Conservation (phyloP, 1,140 invertebrate species). For the Eupeodes corollae region DNA sequence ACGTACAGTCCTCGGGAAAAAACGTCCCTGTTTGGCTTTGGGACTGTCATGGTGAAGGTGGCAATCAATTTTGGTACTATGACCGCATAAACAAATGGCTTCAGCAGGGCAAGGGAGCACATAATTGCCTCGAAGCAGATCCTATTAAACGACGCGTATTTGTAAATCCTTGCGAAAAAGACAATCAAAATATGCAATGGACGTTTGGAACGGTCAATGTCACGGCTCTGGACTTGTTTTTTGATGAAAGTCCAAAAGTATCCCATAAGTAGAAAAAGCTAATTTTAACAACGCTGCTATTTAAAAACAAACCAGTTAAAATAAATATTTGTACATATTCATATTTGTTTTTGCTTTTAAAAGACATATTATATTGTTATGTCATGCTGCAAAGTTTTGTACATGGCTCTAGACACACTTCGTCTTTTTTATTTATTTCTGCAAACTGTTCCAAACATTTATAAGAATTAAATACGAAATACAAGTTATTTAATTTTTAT, state of each 20-base stretch:
- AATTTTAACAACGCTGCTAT: too few relatives aligned
- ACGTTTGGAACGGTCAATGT: constrained; percentile 57
- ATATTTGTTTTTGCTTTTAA: too few relatives aligned
- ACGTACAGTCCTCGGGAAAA: constrained; percentile 65
- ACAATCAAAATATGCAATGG: constrained; percentile 65
- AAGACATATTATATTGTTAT: too few relatives aligned
- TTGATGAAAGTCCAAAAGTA: constrained; percentile 1
- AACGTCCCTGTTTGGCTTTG: constrained; percentile 74
- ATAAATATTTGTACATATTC: too few relatives aligned
- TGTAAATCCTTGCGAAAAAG: constrained; percentile 58
- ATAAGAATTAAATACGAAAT: too few relatives aligned
- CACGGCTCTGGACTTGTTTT: constrained; percentile 40
- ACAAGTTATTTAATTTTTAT: too few relatives aligned
- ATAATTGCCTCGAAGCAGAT: constrained; percentile 65
- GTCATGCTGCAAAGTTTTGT: too few relatives aligned
- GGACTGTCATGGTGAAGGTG: constrained; percentile 72
- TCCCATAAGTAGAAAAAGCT: too few relatives aligned
- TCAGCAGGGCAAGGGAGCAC: constrained; percentile 47
- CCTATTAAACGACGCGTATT: constrained; percentile 53
- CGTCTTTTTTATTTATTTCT: too few relatives aligned
- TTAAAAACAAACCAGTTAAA: too few relatives aligned
- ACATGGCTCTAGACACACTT: too few relatives aligned
- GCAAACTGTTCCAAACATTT: too few relatives aligned
- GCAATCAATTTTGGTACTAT: constrained; percentile 90
- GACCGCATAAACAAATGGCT: constrained; percentile 63